Evolutionary conservation across 2,888 invertebrate species (phyloP).

Genomic region (Magallana nippona): DNA sequence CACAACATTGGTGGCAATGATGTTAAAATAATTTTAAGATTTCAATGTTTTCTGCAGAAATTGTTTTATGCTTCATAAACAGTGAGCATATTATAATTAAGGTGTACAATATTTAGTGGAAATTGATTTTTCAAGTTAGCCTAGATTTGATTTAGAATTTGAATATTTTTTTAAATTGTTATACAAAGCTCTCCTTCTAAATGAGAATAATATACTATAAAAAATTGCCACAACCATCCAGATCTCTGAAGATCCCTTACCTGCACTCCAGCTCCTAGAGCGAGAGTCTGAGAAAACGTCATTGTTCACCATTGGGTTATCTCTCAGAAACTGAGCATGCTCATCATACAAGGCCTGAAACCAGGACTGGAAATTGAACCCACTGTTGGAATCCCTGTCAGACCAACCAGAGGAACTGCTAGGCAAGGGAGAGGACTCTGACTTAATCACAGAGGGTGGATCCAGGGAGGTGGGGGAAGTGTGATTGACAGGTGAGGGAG

Average conservation of each 20-base stretch:
- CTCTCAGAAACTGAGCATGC: constrained; percentile 62
- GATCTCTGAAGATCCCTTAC: constrained; percentile 47
- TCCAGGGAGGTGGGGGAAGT: constrained; percentile 7
- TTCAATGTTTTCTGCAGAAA: too few species aligned
- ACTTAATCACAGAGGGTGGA: background rate
- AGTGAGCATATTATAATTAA: too few species aligned
- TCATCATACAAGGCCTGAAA: constrained; percentile 71
- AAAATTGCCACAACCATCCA: too few species aligned
- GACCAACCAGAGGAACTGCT: background rate
- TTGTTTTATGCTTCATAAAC: too few species aligned
- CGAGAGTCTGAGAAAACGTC: constrained; percentile 46
- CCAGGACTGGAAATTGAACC: constrained; percentile 67
- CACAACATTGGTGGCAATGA: too few species aligned
- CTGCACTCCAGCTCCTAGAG: constrained; percentile 71
- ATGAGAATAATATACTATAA: too few species aligned
- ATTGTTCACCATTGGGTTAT: constrained; percentile 42
- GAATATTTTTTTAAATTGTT: too few species aligned
- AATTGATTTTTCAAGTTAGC: too few species aligned
- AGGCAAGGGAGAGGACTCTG: background rate
- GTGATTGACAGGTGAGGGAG: constrained; percentile 39
- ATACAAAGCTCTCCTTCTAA: too few species aligned
- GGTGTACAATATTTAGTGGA: too few species aligned
- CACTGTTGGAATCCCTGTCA: constrained; percentile 9
- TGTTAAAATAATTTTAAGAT: too few species aligned
- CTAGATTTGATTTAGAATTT: too few species aligned